phyloP scores from a whole-genome alignment of 2,113 vertebrate species.

The Ictidomys tridecemlineatus region DNA sequence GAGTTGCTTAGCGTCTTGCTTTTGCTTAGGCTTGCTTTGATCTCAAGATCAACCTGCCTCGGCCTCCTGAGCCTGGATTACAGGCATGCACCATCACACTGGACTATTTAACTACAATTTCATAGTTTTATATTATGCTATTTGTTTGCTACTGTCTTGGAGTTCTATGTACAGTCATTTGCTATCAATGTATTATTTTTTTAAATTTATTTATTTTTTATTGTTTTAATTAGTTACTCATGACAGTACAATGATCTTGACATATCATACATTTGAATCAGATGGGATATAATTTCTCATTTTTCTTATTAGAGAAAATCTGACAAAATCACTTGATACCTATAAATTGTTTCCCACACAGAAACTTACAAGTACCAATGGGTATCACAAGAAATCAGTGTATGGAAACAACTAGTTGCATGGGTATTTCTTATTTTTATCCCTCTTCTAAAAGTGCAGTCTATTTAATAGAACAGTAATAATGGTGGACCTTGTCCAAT shows the following conservation, averaged over 20 bases:
- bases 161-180: neutral
- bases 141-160: neutral
- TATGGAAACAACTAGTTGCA: neutral
- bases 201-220: too few species aligned
- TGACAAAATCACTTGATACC: neutral
- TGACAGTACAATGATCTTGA: too few species aligned
- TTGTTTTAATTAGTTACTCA: too few species aligned
- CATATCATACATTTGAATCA: too few species aligned
- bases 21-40: too few species aligned
- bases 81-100: too few species aligned
- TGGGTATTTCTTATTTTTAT: neutral
- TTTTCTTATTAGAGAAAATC: neutral
- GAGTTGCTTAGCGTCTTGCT: too few species aligned
- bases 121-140: neutral
- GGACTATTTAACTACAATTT: neutral
- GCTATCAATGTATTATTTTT: neutral
- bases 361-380: neutral
- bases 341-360: neutral
- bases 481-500: neutral
- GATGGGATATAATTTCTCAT: too few species aligned
- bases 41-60: too few species aligned
- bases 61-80: too few species aligned
- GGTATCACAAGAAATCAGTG: neutral
- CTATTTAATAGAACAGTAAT: neutral
- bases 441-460: neutral